Conservation (phyloP, 2,888 invertebrate genomes). For the Eilema depressum region DNA sequence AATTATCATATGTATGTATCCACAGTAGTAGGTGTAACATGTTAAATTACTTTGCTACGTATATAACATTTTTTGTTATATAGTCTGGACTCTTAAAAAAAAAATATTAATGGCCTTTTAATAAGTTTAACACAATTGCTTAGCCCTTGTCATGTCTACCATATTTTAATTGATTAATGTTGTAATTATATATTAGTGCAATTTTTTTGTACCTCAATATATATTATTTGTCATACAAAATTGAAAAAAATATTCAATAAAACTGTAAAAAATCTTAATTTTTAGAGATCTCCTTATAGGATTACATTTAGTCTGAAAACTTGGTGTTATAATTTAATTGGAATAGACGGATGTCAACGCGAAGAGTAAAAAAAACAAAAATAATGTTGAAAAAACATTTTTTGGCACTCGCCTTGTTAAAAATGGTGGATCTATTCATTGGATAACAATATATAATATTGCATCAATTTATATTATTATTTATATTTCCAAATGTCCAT, state of each 20-base stretch:
- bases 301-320: slow-evolving; percentile 73
- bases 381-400: slow-evolving; percentile 39
- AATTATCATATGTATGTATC: no score
- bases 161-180: neutral
- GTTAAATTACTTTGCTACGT: no score
- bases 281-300: slow-evolving; percentile 78
- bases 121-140: neutral
- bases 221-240: slow-evolving; percentile 45
- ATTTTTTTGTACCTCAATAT: slow-evolving; percentile 26
- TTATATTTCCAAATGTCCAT: neutral
- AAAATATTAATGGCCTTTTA: neutral
- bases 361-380: slow-evolving; percentile 41
- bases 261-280: slow-evolving; percentile 63
- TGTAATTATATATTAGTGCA: slow-evolving; percentile 10
- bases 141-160: neutral
- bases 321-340: slow-evolving; percentile 79
- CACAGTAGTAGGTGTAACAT: no score
- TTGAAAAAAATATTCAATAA: slow-evolving; percentile 54
- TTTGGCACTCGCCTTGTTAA: slow-evolving; percentile 60
- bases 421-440: slow-evolving; percentile 34
- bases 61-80: no score
- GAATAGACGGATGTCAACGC: slow-evolving; percentile 66
- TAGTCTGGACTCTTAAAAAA: neutral
- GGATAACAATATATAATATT: neutral
- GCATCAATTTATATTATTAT: neutral